Evolutionary conservation across 2,113 vertebrate species (phyloP), one percentile per base, ranked within the genome.

Genomic region (Tretioscincus oriximinensis): DNA sequence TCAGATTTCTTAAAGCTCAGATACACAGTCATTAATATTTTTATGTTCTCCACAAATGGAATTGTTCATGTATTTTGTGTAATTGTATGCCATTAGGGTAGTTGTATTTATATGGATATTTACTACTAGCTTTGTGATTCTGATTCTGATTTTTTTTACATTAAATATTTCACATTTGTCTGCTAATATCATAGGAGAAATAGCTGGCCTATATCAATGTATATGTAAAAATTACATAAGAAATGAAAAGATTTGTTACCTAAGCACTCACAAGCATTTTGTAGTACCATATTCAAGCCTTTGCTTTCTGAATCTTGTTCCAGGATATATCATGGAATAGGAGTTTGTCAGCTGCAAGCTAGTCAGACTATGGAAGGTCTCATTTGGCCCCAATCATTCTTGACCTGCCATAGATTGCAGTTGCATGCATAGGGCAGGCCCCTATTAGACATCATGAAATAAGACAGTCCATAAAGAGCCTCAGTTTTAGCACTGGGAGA

Each of bases 161-260:
- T 75, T 63, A 54, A 73, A 12, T 26, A 26, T 51, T 73, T 81
- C 14, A 16, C 14, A 21, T 22, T 73, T 49, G 5, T 12, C 65
- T 24, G 35, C 69, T 41, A 80, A 26, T 73, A 73, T 73, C 60
- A 60, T 51, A 64, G 29, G 68, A 80, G 20, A 80, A 81, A 65
- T 80, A 81, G 51, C 45, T 81, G 60, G 70, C 65, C 28, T 47
- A n/a, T 81, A 45, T 61, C 77, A 79, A 67, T 54, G 66, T 21
- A 73, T 65, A 51, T 65, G 70, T 73, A 51, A 26, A 21, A n/a
- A 26, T 51, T n/a, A 29, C 24, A 41, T 26, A 72, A 80, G n/a
- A 21, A 45, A 72, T 31, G 58, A 80, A 35, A 73, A 73, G n/a
- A 65, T 65, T 12, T 70, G 45, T 69, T 54, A 73, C 29, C 51